Percentiles rank a stretch among this genome's conserved stretches.
Evolutionary conservation across 2,113 vertebrate genomes (phyloP).

Genomic region (Bos indicus): DNA sequence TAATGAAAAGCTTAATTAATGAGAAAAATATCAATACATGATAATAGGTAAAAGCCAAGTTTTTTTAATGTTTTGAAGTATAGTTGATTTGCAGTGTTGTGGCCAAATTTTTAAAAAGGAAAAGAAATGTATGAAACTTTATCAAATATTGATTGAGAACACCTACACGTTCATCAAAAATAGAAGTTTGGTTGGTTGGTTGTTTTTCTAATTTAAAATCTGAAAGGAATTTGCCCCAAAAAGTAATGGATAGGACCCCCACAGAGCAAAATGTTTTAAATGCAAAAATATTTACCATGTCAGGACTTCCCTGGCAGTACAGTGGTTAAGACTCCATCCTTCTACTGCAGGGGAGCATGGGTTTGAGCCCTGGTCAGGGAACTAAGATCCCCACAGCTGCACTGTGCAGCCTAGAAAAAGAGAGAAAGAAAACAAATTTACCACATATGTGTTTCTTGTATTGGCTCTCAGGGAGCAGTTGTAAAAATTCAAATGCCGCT

Average conservation of each 20-base stretch:
- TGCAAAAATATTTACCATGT: not conserved
- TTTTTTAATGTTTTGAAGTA: not conserved
- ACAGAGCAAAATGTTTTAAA: not conserved
- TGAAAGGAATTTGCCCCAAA: conserved; percentile 31
- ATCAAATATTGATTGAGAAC: not conserved
- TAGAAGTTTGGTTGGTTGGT: not conserved
- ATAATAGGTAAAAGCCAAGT: not conserved
- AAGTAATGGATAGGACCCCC: not conserved
- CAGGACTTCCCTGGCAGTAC: not conserved
- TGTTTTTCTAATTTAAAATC: not conserved
- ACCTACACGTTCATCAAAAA: not conserved
- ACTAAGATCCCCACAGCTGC: not conserved
- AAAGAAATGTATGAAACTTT: not conserved
- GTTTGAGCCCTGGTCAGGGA: not conserved
- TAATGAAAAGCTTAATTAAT: not conserved
- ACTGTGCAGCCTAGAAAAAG: not conserved
- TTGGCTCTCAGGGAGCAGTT: not conserved
- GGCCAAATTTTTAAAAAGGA: not conserved
- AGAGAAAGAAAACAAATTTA: not conserved
- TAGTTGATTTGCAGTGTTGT: not conserved
- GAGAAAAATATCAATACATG: not conserved
- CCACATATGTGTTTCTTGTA: not conserved
- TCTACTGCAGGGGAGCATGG: not conserved
- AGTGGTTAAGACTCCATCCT: not conserved
- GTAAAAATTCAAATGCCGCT: not conserved